A percentile compares a stretch with the other conserved stretches of the same genome.
These are phyloP conservation scores for Lasioglossum lativentre DNA, from an alignment of 2,888 invertebrate species.

Conservation along the genomic window DNA sequence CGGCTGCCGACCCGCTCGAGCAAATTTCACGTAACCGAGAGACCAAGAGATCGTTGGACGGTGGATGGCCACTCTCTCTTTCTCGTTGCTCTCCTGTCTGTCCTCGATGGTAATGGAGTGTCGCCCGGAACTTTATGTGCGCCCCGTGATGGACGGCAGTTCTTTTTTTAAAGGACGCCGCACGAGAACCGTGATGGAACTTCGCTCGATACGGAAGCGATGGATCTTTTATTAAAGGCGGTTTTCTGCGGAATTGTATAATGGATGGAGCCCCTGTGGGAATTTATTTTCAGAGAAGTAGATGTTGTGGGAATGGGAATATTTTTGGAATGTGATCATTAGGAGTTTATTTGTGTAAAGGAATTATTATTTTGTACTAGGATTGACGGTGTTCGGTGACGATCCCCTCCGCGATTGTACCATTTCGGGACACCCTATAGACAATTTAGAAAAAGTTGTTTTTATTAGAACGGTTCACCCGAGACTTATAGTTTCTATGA, in stretches of 20 bases:
- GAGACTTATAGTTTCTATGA: no score
- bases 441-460: no score
- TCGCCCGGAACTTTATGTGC: neutral
- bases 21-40: slow-evolving; percentile 31
- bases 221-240: neutral
- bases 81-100: neutral
- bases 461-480: no score
- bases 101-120: slow-evolving; percentile 8
- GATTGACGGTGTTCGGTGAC: neutral
- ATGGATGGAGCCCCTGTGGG: neutral
- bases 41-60: neutral
- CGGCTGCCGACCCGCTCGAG: slow-evolving; percentile 16
- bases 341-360: neutral
- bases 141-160: neutral
- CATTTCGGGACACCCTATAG: no score
- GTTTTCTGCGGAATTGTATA: neutral
- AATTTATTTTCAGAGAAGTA: neutral
- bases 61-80: slow-evolving; percentile 4
- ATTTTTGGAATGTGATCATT: neutral
- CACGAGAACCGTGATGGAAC: neutral
- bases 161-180: neutral
- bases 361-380: neutral
- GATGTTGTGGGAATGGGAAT: neutral
- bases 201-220: neutral
- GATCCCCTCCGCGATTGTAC: no score